Base-by-base conservation (phyloP, 2,113 vertebrate species). In the Cyphomyrus discorhynchus region DNA sequence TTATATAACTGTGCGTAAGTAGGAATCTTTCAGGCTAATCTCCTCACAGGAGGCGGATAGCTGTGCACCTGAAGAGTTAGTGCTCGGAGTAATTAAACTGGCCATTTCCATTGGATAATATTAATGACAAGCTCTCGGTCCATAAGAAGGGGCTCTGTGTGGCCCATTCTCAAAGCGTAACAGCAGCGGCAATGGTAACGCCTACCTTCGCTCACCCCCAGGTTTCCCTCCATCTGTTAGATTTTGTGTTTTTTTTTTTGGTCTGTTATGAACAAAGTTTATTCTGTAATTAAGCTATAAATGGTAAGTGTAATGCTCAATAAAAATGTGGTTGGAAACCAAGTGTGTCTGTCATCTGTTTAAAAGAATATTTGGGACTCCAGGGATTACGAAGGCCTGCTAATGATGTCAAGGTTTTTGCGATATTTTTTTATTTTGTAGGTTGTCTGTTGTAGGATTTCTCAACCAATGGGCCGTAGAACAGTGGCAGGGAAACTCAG, bases 251-350 rank as follows among this genome's bases (percentile, higher is more conserved):
- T 80, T 35, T 89, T 92, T 92, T 52, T 90, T 91, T 93, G 88
- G 88, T 87, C 87, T 39, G 62, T 92, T 91, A 89, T 88, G 89
- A 92, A 93, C 70, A 94, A 91, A 93, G 86, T 91, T 90, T 92
- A 92, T 90, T 88, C 86, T 92, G 87, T 92, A 92, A 91, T 88
- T 10, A 93, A 83, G 92, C 89, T 93, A 90, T 92, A 46, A n/a
- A 45, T 89, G 80, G 85, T 94, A 93, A 91, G 89, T 94, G 91
- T 94, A 90, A 90, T 90, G 92, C 92, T 92, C 92, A 94, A 92
- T 92, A 92, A 88, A 47, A 89, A 8, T 82, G 42, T 53, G 45
- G 49, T 82, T 91, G 45, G 53, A 90, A 86, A 91, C 35, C 6
- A 89, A 47, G 66, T 52, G 52, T 1, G 7, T 35, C 27, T n/a